These are phyloP conservation scores for Ditylenchus dipsaci DNA, from an alignment of 1,140 invertebrate species.

Conservation along the genomic window DNA sequence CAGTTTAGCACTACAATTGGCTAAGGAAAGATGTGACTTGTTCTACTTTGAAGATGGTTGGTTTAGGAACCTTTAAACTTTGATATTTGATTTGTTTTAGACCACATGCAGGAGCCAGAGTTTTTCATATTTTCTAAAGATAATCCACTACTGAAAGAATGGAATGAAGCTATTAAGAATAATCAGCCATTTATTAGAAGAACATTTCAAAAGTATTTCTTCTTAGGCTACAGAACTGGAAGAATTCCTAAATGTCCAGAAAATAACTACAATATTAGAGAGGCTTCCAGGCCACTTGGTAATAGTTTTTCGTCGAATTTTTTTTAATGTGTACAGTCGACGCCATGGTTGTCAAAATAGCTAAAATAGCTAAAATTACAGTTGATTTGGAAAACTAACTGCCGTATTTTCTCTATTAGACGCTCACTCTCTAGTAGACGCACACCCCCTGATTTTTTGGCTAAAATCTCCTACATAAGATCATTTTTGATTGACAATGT, in stretches of 20 bases:
- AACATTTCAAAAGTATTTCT: conserved; percentile 35
- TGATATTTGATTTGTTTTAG: conserved; percentile 12
- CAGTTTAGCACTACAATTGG: conserved; percentile 21
- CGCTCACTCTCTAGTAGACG: too few relatives aligned
- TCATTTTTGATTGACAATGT: too few relatives aligned
- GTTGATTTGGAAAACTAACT: too few relatives aligned
- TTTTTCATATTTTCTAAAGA: conserved; percentile 33
- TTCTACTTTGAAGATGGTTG: conserved; percentile 38
- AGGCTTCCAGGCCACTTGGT: conserved; percentile 5
- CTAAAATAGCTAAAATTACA: too few relatives aligned
- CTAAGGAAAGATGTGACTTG: conserved; percentile 36
- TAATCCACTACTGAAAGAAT: conserved; percentile 24
- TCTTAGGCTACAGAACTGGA: conserved; percentile 21
- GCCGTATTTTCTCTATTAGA: too few relatives aligned
- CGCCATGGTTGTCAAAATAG: conserved; percentile 12
- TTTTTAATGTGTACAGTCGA: neutral
- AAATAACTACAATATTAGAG: conserved; percentile 10
- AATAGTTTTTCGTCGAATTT: conserved; percentile 4
- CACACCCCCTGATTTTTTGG: conserved; percentile 16
- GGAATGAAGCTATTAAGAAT: conserved; percentile 34
- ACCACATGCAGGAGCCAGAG: conserved; percentile 31
- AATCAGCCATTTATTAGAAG: conserved; percentile 39
- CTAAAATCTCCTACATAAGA: neutral
- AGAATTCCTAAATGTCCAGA: conserved; percentile 29
- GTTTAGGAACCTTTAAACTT: neutral